Evolutionary conservation across 2,888 invertebrate genomes (phyloP), one percentile per base, ranked within the genome.

Genomic region (Scaptomyza caliginosa): DNA sequence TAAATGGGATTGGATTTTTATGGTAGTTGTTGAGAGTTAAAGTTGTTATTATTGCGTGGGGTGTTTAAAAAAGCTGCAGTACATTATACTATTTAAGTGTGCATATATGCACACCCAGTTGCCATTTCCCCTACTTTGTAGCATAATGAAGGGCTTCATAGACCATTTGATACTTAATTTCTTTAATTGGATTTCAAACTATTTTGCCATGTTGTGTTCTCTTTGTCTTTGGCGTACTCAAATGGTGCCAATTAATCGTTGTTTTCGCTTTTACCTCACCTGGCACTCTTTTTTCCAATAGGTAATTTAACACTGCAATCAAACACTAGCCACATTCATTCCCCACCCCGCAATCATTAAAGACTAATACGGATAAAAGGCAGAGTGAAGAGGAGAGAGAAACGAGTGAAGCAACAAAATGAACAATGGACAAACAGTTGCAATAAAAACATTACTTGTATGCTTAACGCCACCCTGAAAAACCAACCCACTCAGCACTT

Each of bases 121-220:
- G n/a, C 28, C 8, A 26, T 28, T 11, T 1, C n/a, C 17, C 21
- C 10, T n/a, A 26, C 23, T n/a, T n/a, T 42, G 38, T 55, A 49
- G 32, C 30, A 46, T 38, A 46, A 42, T 58, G 62, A 48, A 70
- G 54, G 86, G 82, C 83, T 83, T 86, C 82, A 58, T 60, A 68
- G 64, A 69, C 68, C 74, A 71, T 77, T 86, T 79, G 74, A 75
- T 81, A 79, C 74, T 72, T 77, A 87, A 79, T 86, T 88, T 85
- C 67, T 54, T 83, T 86, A 83, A 88, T 86, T 88, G 81, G 85
- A 88, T 88, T 86, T 75, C 69, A 65, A 49, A 32, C 38, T 43
- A 49, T 56, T 73, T 58, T 43, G 57, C 46, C 23, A 32, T 5
- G 26, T 24, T 45, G 26, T 34, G 32, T 16, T 34, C 36, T 23